Conservation (phyloP, 2,888 invertebrate species). For the Volucella inflata region DNA sequence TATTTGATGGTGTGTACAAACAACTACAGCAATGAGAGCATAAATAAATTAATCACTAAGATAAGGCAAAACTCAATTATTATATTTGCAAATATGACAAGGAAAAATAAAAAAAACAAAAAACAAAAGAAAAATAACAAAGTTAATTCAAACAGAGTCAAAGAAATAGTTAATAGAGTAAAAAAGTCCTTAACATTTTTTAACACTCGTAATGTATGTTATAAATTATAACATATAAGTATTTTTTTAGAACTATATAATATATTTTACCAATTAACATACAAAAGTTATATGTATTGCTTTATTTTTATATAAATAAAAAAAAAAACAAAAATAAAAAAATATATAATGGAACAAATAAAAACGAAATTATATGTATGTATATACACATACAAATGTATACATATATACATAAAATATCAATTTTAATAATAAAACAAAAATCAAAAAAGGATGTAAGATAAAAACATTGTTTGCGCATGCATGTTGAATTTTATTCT, state of each 20-base stretch:
- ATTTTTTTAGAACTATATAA: constrained; percentile 62
- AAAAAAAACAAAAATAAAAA: constrained; percentile 48
- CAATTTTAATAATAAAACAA: too few species aligned
- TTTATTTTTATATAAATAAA: constrained; percentile 74
- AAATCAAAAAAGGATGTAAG: too few species aligned
- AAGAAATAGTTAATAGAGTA: constrained; percentile 38
- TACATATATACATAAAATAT: not conserved
- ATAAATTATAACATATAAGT: constrained; percentile 54
- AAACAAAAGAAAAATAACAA: constrained; percentile 34
- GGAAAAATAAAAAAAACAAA: constrained; percentile 32
- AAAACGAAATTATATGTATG: constrained; percentile 53
- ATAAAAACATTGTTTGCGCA: not conserved
- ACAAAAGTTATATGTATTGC: constrained; percentile 72
- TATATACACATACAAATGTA: constrained; percentile 52
- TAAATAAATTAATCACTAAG: constrained; percentile 30
- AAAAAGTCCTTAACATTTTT: constrained; percentile 66
- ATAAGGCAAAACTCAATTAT: constrained; percentile 19
- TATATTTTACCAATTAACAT: constrained; percentile 73
- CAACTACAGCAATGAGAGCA: constrained; percentile 41
- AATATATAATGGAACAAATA: constrained; percentile 55
- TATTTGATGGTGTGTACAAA: constrained; percentile 72
- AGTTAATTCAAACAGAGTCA: constrained; percentile 34
- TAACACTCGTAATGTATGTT: constrained; percentile 64
- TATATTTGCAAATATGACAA: constrained; percentile 41
- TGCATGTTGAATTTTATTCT: constrained; percentile 61